Evolutionary conservation across 2,888 invertebrate genomes (phyloP).

Genomic region (Adela reaumurella): DNA sequence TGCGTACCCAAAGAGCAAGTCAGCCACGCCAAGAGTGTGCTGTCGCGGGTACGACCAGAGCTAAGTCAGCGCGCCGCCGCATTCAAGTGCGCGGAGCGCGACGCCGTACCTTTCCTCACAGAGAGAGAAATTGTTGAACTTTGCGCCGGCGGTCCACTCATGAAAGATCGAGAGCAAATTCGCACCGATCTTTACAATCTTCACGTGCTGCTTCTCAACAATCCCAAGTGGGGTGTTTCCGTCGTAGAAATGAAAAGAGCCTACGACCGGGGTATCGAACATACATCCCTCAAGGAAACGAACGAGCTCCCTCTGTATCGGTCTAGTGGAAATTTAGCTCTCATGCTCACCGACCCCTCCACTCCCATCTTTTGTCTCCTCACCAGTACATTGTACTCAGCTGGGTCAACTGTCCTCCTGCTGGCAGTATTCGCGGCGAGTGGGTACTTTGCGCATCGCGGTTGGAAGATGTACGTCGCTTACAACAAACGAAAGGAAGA

Average conservation of each 20-base stretch:
- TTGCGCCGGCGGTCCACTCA: slow-evolving; percentile 26
- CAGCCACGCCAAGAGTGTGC: slow-evolving; percentile 58
- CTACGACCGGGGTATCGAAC: slow-evolving; percentile 35
- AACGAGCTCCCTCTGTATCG: slow-evolving; percentile 53
- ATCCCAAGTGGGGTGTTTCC: slow-evolving; percentile 70
- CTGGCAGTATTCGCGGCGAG: slow-evolving; percentile 26
- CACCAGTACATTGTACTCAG: slow-evolving; percentile 55
- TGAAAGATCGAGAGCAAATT: slow-evolving; percentile 41
- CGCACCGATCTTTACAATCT: slow-evolving; percentile 60
- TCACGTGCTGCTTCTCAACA: slow-evolving; percentile 64
- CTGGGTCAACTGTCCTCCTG: slow-evolving; percentile 35
- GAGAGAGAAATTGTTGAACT: slow-evolving; percentile 61
- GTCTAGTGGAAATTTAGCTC: slow-evolving; percentile 49
- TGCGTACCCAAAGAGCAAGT: slow-evolving; percentile 64
- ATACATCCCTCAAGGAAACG: slow-evolving; percentile 25
- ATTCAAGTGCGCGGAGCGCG: slow-evolving; percentile 52
- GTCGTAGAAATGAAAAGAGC: slow-evolving; percentile 45
- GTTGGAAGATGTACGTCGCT: slow-evolving; percentile 42
- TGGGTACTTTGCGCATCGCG: slow-evolving; percentile 26
- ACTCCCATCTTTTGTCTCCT: slow-evolving; percentile 61
- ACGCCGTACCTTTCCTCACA: slow-evolving; percentile 54
- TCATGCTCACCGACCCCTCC: slow-evolving; percentile 56
- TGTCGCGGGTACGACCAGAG: slow-evolving; percentile 63
- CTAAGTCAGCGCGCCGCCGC: slow-evolving; percentile 56
- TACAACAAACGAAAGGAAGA: slow-evolving; percentile 50